phyloP scores from a whole-genome alignment of 2,888 invertebrate species.

The Epirrhoe alternata region DNA sequence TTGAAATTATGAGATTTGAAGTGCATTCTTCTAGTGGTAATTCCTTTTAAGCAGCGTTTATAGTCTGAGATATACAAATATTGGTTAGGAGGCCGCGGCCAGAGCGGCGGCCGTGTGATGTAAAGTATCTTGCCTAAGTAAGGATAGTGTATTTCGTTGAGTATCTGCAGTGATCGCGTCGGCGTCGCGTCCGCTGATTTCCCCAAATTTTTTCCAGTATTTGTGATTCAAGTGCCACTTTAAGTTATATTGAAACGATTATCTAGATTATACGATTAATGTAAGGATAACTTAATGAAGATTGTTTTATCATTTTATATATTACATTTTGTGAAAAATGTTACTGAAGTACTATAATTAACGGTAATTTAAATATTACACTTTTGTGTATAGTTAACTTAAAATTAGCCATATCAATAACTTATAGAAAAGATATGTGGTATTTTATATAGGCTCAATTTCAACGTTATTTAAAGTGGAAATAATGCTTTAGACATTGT shows the following conservation, averaged over 20 bases:
- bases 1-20: slow-evolving; percentile 82
- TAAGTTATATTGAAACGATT: slow-evolving; percentile 88
- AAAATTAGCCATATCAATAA: slow-evolving; percentile 86
- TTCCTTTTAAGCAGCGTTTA: slow-evolving; percentile 79
- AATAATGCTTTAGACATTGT: slow-evolving; percentile 82
- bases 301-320: slow-evolving; percentile 87
- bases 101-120: slow-evolving; percentile 68
- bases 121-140: slow-evolving; percentile 81
- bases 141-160: slow-evolving; percentile 80
- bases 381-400: slow-evolving; percentile 86
- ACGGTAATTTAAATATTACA: slow-evolving; percentile 84
- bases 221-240: slow-evolving; percentile 92
- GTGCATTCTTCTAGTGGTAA: slow-evolving; percentile 84
- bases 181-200: slow-evolving; percentile 74
- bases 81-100: slow-evolving; percentile 45
- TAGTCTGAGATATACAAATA: slow-evolving; percentile 74
- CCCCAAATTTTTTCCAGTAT: slow-evolving; percentile 89
- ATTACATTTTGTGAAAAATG: slow-evolving; percentile 84
- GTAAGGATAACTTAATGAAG: slow-evolving; percentile 86
- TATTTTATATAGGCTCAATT: slow-evolving; percentile 86
- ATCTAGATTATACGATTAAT: slow-evolving; percentile 86
- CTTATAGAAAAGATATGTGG: slow-evolving; percentile 86
- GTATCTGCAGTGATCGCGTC: slow-evolving; percentile 64
- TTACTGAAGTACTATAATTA: slow-evolving; percentile 84
- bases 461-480: slow-evolving; percentile 85